Conservation (phyloP, 2,888 invertebrate species). For the Trissoscelio sp. region DNA sequence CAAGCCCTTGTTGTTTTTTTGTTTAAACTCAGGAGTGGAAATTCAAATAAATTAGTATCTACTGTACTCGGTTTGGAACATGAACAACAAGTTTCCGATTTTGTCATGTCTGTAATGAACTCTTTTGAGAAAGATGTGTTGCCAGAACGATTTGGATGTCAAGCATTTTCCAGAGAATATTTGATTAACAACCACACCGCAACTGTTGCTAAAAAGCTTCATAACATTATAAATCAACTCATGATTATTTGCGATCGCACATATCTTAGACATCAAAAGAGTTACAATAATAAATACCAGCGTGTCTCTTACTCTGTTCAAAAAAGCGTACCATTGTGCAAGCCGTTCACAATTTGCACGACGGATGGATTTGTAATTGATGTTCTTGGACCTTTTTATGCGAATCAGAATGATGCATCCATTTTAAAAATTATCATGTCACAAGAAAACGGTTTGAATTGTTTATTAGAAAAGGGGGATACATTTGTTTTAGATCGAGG, state of each 20-base stretch:
- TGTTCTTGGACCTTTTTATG: conserved; percentile 42
- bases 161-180: conserved; percentile 29
- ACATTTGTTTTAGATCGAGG: conserved; percentile 68
- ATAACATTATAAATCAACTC: conserved; percentile 38
- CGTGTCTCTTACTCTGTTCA: conserved; percentile 67
- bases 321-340: conserved; percentile 58
- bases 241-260: conserved; percentile 57
- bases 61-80: conserved; percentile 54
- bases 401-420: conserved; percentile 54
- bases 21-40: conserved; percentile 68
- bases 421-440: conserved; percentile 23
- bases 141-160: conserved; percentile 44
- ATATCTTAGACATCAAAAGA: conserved; percentile 63
- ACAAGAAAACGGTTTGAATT: conserved; percentile 11
- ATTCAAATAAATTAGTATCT: conserved; percentile 60
- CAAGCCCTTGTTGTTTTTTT: conserved; percentile 27
- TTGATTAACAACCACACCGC: conserved; percentile 51
- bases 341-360: conserved; percentile 57
- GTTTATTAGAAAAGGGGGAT: conserved; percentile 66
- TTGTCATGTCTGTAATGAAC: conserved; percentile 35
- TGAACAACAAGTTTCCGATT: conserved; percentile 59
- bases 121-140: conserved; percentile 65
- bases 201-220: conserved; percentile 26
- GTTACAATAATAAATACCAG: conserved; percentile 62
- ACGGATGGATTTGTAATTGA: conserved; percentile 44